phyloP scores from a whole-genome alignment of 2,888 invertebrate genomes.

The Mantis religiosa region DNA sequence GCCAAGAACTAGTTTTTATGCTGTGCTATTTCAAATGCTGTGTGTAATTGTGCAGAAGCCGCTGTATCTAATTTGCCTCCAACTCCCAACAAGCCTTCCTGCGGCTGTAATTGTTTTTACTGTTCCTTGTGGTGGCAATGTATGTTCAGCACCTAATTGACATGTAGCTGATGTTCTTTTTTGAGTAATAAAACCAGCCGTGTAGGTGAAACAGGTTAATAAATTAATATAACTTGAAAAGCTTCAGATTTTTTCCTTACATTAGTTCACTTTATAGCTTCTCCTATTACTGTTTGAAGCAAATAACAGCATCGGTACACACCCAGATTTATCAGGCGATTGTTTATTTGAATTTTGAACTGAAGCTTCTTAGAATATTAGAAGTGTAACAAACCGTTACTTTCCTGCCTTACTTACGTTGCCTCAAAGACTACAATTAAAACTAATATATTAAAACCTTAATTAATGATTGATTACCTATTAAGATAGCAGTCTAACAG shows the following conservation, averaged over 20 bases:
- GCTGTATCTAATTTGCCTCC: not conserved
- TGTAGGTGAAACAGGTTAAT: not conserved
- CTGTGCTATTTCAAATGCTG: not conserved
- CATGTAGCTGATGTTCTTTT: not conserved
- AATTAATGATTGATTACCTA: too few relatives aligned
- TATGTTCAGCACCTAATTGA: not conserved
- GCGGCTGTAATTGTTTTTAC: not conserved
- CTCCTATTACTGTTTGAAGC: not conserved
- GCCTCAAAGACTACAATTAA: too few relatives aligned
- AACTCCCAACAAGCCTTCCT: not conserved
- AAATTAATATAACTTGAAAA: not conserved
- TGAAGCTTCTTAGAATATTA: too few relatives aligned
- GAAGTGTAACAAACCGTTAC: too few relatives aligned
- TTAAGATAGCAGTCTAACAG: too few relatives aligned
- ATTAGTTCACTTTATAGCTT: not conserved
- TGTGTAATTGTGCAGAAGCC: not conserved
- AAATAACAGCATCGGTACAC: not conserved
- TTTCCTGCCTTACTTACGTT: too few relatives aligned
- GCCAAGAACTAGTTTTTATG: not conserved
- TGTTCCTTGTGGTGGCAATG: not conserved
- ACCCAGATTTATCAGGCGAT: too few relatives aligned
- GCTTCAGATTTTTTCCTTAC: not conserved
- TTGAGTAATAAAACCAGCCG: not conserved
- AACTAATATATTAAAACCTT: too few relatives aligned
- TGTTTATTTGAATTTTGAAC: too few relatives aligned